Base-by-base conservation (phyloP, 2,113 vertebrate genomes). In the Nyctibius bracteatus region DNA sequence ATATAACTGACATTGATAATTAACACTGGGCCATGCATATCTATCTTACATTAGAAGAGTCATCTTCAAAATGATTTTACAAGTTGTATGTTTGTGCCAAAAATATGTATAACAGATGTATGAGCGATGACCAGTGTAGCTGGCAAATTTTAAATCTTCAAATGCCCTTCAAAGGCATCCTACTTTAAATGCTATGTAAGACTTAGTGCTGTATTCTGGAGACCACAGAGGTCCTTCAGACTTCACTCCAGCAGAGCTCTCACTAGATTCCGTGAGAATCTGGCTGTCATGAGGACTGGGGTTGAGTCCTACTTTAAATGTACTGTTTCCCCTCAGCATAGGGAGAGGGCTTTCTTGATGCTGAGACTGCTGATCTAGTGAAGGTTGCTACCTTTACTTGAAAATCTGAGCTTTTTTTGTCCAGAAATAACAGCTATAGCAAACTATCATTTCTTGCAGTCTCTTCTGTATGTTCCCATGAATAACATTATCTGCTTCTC, bases 1-100 rank as follows among this genome's bases (percentile, higher is more conserved):
- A 96, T 96, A 95, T 97, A 97, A 96, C 92, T 96, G 96, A 97
- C 94, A 95, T 94, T 25, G 67, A 75, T 97, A 97, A 97, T 97
- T 98, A 98, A 97, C 94, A 94, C 58, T 88, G 87, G 96, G 95
- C 97, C 97, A 97, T 81, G 86, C 41, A 90, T 96, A 86, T 94
- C 94, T 97, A 81, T 95, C 91, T 93, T 86, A 86, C 92, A 95
- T 97, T 97, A 97, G 96, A 97, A 97, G 66, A 96, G 91, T 97
- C 73, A 95, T 96, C 94, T 97, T 92, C 37, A 44, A 97, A 94
- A 97, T 92, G 22, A 94, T 97, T 98, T 97, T 87, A 90, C 70
- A 94, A 84, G 77, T 81, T 94, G 82, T 70, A 52, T 96, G 86
- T 97, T 96, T 97, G 96, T 97, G 93, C 95, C 95, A 97, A 95